A percentile compares a stretch with the other conserved stretches of the same genome.
These are phyloP conservation scores for Zaprionus obscuricornis DNA, from an alignment of 2,888 invertebrate genomes.

Conservation along the genomic window DNA sequence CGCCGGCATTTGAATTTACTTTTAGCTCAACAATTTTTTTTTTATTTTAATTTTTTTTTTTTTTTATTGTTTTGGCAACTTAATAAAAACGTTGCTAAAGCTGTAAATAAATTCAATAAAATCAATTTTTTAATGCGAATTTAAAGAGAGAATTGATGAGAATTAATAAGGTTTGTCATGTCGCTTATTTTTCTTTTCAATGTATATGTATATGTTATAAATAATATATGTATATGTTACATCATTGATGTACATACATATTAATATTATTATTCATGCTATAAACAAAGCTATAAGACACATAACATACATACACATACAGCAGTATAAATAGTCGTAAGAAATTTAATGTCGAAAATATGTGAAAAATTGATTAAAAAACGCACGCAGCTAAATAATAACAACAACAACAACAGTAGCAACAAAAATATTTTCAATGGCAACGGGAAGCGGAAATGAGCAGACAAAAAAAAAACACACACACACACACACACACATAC, in stretches of 20 bases:
- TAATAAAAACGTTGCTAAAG: neutral
- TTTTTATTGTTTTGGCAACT: too few relatives aligned
- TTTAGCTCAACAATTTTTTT: too few relatives aligned
- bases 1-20: constrained; percentile 62
- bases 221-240: too few relatives aligned
- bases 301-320: constrained; percentile 11
- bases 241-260: too few relatives aligned
- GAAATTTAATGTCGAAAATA: constrained; percentile 51
- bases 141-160: too few relatives aligned
- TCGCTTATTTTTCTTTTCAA: too few relatives aligned
- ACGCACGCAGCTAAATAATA: constrained; percentile 45
- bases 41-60: too few relatives aligned
- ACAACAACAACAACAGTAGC: constrained; percentile 13
- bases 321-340: constrained; percentile 30
- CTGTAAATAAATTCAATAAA: too few relatives aligned
- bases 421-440: constrained; percentile 44
- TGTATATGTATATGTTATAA: too few relatives aligned
- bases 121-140: too few relatives aligned
- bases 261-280: too few relatives aligned
- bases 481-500: constrained; percentile 8
- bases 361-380: constrained; percentile 73
- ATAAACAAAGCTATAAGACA: constrained; percentile 22
- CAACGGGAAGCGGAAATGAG: constrained; percentile 68
- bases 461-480: constrained; percentile 15
- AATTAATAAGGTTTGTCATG: too few relatives aligned